These are phyloP conservation scores for Tursiops truncatus DNA, from an alignment of 2,113 vertebrate species.

Conservation along the genomic window DNA sequence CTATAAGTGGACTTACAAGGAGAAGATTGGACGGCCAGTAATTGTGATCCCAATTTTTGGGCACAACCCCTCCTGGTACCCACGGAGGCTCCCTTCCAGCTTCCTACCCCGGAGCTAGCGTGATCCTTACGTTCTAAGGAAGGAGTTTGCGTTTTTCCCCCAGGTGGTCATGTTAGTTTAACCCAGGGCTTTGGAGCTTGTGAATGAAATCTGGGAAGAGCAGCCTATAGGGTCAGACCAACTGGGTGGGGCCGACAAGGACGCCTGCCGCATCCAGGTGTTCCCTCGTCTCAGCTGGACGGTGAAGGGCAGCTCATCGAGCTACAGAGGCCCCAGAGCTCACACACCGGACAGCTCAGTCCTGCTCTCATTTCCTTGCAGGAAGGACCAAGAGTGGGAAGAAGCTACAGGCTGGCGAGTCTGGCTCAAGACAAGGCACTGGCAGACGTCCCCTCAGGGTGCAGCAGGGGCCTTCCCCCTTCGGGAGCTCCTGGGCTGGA, in stretches of 20 bases:
- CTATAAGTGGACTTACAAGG: slow-evolving; percentile 3
- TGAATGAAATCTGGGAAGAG: not conserved
- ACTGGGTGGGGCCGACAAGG: not conserved
- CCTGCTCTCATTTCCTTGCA: not conserved
- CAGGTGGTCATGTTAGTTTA: not conserved
- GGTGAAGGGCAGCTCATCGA: not conserved
- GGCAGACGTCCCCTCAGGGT: rapidly evolving
- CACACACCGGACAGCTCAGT: rapidly evolving
- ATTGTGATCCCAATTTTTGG: slow-evolving; percentile 22
- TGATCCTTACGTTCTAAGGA: not conserved
- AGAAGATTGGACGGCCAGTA: not conserved
- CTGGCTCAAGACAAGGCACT: not conserved
- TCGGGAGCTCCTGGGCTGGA: not conserved
- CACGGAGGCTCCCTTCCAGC: not conserved
- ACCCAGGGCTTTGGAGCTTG: not conserved
- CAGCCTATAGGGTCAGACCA: not conserved
- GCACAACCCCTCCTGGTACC: not conserved
- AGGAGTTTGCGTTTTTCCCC: not conserved
- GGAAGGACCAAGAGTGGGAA: not conserved
- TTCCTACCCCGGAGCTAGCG: rapidly evolving
- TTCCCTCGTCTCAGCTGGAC: not conserved
- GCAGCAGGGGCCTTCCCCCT: rapidly evolving
- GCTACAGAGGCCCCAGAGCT: not conserved
- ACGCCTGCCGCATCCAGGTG: rapidly evolving
- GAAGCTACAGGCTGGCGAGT: not conserved